These are phyloP conservation scores for Pleuronectes platessa DNA, from an alignment of 2,113 vertebrate genomes.

Conservation along the genomic window DNA sequence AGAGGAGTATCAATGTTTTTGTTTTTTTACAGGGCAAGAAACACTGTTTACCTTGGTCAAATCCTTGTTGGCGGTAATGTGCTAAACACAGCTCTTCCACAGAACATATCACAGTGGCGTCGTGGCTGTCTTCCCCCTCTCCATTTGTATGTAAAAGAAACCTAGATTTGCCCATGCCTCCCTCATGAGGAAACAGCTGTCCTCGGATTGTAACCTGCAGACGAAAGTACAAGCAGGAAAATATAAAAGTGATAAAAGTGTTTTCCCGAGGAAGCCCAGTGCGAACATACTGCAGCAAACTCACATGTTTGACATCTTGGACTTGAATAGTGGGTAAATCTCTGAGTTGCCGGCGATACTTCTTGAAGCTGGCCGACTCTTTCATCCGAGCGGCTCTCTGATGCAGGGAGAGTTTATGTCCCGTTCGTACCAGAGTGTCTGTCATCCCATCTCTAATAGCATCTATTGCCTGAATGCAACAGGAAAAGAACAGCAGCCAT, in stretches of 20 bases:
- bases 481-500: background rate
- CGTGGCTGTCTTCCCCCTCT: conserved; percentile 36
- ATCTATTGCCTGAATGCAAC: conserved; percentile 80
- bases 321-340: conserved; percentile 84
- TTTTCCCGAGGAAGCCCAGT: background rate
- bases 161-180: conserved; percentile 89
- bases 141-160: conserved; percentile 85
- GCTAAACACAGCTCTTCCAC: conserved; percentile 92
- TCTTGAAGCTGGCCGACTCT: conserved; percentile 86
- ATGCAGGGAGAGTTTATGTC: conserved; percentile 89
- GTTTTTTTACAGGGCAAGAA: background rate
- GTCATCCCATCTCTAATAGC: conserved; percentile 87
- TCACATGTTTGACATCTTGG: conserved; percentile 90
- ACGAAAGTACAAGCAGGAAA: conserved; percentile 1
- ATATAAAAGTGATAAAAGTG: background rate
- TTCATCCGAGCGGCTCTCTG: conserved; percentile 90
- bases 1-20: background rate
- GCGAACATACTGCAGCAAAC: conserved; percentile 36
- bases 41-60: conserved; percentile 87
- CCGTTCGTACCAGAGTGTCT: conserved; percentile 88
- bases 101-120: conserved; percentile 88
- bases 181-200: conserved; percentile 90
- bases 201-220: conserved; percentile 92
- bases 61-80: conserved; percentile 88
- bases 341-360: conserved; percentile 76